phyloP scores from a whole-genome alignment of 1,140 invertebrate genomes.

The Trichoplusia ni region DNA sequence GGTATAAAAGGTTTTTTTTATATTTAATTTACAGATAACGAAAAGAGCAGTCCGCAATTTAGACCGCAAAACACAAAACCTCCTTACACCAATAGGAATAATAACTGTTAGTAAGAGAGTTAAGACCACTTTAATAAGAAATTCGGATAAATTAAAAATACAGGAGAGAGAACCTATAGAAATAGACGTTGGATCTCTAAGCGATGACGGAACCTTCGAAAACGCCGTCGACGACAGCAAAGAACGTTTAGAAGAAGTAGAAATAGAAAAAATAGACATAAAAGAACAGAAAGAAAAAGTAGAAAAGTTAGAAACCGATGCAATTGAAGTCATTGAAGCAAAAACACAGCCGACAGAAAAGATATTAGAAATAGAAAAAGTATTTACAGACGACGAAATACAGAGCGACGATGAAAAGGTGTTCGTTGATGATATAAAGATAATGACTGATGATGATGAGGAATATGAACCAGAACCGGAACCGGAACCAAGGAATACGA shows the following conservation, averaged over 20 bases:
- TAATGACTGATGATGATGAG: constrained; percentile 23
- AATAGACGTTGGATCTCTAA: constrained; percentile 3
- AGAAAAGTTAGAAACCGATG: background rate
- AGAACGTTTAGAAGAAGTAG: constrained; percentile 5
- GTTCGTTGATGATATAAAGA: constrained; percentile 18
- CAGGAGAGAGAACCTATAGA: background rate
- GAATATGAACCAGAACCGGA: constrained; percentile 41
- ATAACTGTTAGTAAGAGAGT: constrained; percentile 24
- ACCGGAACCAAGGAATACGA: constrained; percentile 27
- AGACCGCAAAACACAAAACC: constrained; percentile 40
- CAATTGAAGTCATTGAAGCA: background rate
- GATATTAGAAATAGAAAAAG: constrained; percentile 4
- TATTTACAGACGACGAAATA: background rate
- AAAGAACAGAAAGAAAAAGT: constrained; percentile 8
- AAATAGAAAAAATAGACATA: constrained; percentile 17
- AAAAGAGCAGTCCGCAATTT: constrained; percentile 53
- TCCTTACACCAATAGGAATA: constrained; percentile 47
- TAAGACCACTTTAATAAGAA: constrained; percentile 6
- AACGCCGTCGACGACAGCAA: background rate
- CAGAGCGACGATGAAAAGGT: constrained; percentile 12
- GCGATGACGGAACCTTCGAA: constrained; percentile 1
- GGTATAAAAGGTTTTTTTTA: too few species aligned
- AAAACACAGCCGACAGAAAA: constrained; percentile 14
- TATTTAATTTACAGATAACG: constrained; percentile 51
- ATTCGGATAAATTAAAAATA: background rate